Base-by-base conservation (phyloP, 2,888 invertebrate genomes). In the Napeogenes sylphis region DNA sequence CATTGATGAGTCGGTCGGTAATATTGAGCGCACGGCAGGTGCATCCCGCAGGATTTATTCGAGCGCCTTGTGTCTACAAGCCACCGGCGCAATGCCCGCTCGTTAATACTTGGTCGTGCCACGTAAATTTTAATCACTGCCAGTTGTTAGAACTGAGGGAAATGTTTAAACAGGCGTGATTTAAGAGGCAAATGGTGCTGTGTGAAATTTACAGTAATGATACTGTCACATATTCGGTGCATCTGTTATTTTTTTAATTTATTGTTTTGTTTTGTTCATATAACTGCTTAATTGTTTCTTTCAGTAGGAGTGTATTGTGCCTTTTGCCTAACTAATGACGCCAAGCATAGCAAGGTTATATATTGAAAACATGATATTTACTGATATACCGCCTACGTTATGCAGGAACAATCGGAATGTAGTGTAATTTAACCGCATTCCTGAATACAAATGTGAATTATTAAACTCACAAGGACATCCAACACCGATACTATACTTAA, bases 81-180 rank as follows among this genome's bases (percentile, higher is more conserved):
- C 80, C 83, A 71, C 51, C 51, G 51, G 51, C 80, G 81, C 85
- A 83, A 80, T 80, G 81, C 83, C 81, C 80, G 85, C 85, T 87
- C 87, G 87, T 89, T 90, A 88, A 87, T 89, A 88, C 87, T 87
- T 87, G 85, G 85, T 83, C 82, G 86, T 82, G 87, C 79, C 82
- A 85, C 89, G 88, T 90, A 89, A 89, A 90, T 90, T 90, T 88
- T 87, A 87, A 87, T 89, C 88, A 86, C 83, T 86, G 87, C 85
- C 88, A 89, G 87, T 87, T 84, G 87, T 86, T 88, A 81, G 82
- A 83, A 80, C 80, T 75, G 83, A 80, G 83, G 83, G 78, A 87
- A 87, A 85, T 79, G 82, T 82, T 85, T 85, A 85, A 87, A 87
- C 87, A 82, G 84, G 73, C 82, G 82, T 89, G 87, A 90, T 90